Percentiles rank a stretch among this genome's conserved stretches.
phyloP scores from a whole-genome alignment of 2,113 vertebrate genomes.

The Plecotus auritus region DNA sequence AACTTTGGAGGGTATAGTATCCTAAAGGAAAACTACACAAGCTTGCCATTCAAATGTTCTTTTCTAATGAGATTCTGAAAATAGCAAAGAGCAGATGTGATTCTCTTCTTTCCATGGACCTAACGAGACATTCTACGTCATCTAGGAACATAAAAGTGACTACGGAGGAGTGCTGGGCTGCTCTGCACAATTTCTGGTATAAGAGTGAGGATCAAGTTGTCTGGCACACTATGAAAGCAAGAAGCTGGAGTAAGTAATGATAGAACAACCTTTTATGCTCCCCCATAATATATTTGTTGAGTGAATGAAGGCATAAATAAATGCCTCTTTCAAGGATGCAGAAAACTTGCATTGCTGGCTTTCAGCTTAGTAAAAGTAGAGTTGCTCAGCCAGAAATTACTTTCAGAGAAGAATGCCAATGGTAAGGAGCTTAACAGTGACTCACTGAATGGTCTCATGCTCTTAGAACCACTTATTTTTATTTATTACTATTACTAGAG shows the following conservation, averaged over 20 bases:
- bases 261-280: neutral
- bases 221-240: neutral
- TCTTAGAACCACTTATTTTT: neutral
- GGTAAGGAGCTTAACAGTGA: neutral
- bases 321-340: neutral
- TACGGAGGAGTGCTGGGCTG: neutral
- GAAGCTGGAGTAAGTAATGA: neutral
- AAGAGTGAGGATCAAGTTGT: neutral
- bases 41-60: neutral
- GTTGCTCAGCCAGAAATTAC: neutral
- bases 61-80: neutral
- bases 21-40: neutral
- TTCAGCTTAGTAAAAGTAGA: neutral
- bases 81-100: conserved; percentile 1
- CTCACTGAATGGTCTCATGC: neutral
- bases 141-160: neutral
- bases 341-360: neutral
- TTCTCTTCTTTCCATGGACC: neutral
- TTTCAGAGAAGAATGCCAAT: neutral
- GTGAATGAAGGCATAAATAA: neutral
- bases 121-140: neutral
- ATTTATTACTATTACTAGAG: neutral
- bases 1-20: neutral
- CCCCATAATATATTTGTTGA: neutral
- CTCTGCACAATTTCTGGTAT: neutral